Evolutionary conservation across 2,797 vertebrate genomes (phyloP), one percentile per base, ranked within the genome.

Genomic region (Periparus ater): DNA sequence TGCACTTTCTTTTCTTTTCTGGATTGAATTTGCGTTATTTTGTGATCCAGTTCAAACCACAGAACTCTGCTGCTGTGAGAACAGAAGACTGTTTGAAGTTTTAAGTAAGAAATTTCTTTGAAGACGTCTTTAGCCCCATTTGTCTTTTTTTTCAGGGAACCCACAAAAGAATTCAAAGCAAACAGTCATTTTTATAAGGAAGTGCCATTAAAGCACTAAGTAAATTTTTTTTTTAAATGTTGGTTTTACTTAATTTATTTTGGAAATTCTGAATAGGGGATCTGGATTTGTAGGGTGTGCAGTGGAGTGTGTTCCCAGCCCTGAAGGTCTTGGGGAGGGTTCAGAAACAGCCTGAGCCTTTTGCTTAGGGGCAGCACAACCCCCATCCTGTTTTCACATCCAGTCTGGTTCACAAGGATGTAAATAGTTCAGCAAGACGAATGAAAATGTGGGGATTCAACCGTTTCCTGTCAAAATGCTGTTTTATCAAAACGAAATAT

Each of bases 401-500:
- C 75, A 67, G 50, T 58, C 87, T 94, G 87, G 66, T 88, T 93
- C 89, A 51, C 30, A 14, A 9, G 89, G 89, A 81, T 19, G 6
- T 71, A 20, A 36, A 29, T 42, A 75, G 91, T 95, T 96, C 93
- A 82, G 75, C 86, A 80, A 81, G 70, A 81, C 2, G 47, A 78
- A 80, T 22, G 76, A 45, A 91, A 93, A 91, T 90, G 62, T 95
- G 86, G 80, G 40, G 62, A 93, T 88, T 89, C 77, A 80, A 11
- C 65, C 1, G 11, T 89, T 95, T 83, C 70, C 93, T 96, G 95
- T 96, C 92, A 93, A 92, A 88, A 94, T 80, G 81, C 87, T 77
- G 78, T 62, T 91, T 83, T 91, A 85, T 97, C 93, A 93, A 88
- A 94, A 89, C 80, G 93, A 95, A 96, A 96, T 96, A 94, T 96